Conservation (phyloP, 1,140 invertebrate genomes). For the Drosophila varians region DNA sequence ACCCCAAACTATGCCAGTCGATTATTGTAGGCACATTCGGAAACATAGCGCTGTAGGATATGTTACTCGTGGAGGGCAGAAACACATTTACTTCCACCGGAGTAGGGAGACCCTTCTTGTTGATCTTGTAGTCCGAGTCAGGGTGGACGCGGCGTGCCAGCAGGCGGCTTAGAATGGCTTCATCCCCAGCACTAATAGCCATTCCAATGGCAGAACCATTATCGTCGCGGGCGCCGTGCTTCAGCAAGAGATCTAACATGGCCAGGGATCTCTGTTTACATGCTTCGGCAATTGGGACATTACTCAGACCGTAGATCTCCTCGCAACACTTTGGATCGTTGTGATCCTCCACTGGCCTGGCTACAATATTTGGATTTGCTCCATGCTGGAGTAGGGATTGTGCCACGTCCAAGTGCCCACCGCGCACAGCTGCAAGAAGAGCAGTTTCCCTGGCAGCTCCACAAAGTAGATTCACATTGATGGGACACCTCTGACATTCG, state of each 20-base stretch:
- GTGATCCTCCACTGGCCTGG: slow-evolving; percentile 84
- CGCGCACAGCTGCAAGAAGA: slow-evolving; percentile 91
- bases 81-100: slow-evolving; percentile 86
- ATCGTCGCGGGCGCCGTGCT: slow-evolving; percentile 93
- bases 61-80: slow-evolving; percentile 86
- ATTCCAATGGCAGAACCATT: slow-evolving; percentile 90
- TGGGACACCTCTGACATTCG: slow-evolving; percentile 87
- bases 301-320: slow-evolving; percentile 83
- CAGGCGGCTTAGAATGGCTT: slow-evolving; percentile 67
- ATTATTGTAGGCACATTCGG: slow-evolving; percentile 95
- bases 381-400: slow-evolving; percentile 89
- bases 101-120: slow-evolving; percentile 90
- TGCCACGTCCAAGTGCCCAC: slow-evolving; percentile 90
- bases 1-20: slow-evolving; percentile 94
- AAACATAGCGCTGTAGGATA: slow-evolving; percentile 92
- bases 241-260: slow-evolving; percentile 90
- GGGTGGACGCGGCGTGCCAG: slow-evolving; percentile 87
- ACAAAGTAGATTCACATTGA: slow-evolving; percentile 91
- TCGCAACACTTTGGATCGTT: slow-evolving; percentile 83
- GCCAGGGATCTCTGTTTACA: slow-evolving; percentile 87
- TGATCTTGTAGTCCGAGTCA: slow-evolving; percentile 94
- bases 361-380: slow-evolving; percentile 88
- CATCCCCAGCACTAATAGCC: slow-evolving; percentile 70
- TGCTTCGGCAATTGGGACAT: slow-evolving; percentile 89
- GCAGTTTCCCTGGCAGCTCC: slow-evolving; percentile 88